phyloP scores from a whole-genome alignment of 2,888 invertebrate species.

The Parochlus steinenii region DNA sequence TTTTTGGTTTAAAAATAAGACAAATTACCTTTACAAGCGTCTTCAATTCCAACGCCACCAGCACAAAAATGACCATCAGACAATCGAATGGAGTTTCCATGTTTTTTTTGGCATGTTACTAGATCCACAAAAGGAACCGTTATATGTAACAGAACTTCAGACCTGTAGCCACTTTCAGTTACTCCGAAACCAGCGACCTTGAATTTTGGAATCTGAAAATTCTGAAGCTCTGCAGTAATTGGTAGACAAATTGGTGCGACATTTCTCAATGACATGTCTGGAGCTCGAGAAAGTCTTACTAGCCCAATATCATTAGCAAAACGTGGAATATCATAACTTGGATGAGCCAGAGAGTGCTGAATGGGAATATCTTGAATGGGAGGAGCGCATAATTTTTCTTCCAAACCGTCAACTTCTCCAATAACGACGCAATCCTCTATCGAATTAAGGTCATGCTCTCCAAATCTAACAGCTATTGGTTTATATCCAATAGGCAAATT shows the following conservation, averaged over 20 bases:
- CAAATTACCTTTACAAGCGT: slow-evolving; percentile 10
- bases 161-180: slow-evolving; percentile 8
- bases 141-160: slow-evolving; percentile 22
- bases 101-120: slow-evolving; percentile 23
- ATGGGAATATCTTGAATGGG: slow-evolving; percentile 33
- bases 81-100: slow-evolving; percentile 18
- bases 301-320: slow-evolving; percentile 36
- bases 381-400: slow-evolving; percentile 27
- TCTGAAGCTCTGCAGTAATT: slow-evolving; percentile 1
- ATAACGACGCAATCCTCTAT: slow-evolving; percentile 18
- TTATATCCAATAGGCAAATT: slow-evolving; percentile 6
- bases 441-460: slow-evolving; percentile 30
- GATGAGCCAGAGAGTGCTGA: slow-evolving; percentile 30
- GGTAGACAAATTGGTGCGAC: slow-evolving; percentile 11
- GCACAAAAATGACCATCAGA: slow-evolving; percentile 9
- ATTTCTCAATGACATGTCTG: slow-evolving; percentile 28
- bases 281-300: slow-evolving; percentile 25
- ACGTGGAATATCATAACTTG: slow-evolving; percentile 23
- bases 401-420: slow-evolving; percentile 14
- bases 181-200: slow-evolving; percentile 11
- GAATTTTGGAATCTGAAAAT: neutral
- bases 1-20: neutral
- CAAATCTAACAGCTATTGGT: slow-evolving; percentile 30
- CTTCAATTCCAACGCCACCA: slow-evolving; percentile 9
- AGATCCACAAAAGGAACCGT: slow-evolving; percentile 22